These are phyloP conservation scores for Sebastes nivosus DNA, from an alignment of 2,797 vertebrate species.

Conservation along the genomic window DNA sequence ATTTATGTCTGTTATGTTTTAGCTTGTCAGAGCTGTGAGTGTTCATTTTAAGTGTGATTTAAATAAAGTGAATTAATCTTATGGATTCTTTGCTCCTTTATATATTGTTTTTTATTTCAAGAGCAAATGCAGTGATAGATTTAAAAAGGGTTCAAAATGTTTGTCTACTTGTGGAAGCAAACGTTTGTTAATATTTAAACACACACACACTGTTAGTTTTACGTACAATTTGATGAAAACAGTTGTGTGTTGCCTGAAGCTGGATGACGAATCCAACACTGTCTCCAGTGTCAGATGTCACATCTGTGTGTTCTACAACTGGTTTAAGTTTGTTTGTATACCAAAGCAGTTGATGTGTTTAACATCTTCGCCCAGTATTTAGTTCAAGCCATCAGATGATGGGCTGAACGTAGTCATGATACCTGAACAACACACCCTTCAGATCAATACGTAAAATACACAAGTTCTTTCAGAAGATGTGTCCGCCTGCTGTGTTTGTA, in stretches of 20 bases:
- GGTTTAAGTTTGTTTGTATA: neutral
- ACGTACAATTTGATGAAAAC: neutral
- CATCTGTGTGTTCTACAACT: neutral
- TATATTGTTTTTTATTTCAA: neutral
- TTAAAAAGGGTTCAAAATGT: neutral
- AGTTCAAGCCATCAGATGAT: neutral
- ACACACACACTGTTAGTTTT: neutral
- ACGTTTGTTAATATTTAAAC: neutral
- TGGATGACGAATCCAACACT: neutral
- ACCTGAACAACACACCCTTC: neutral
- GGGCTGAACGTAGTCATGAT: neutral
- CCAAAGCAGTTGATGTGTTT: neutral
- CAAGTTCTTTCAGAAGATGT: neutral
- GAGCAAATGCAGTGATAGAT: neutral
- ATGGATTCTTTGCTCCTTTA: neutral
- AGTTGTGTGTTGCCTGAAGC: neutral
- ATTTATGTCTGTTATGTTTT: conserved; percentile 38
- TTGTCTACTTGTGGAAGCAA: neutral
- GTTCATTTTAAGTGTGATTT: conserved; percentile 8
- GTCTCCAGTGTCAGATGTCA: neutral
- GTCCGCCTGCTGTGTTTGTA: neutral
- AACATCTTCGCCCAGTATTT: neutral
- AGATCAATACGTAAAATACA: neutral
- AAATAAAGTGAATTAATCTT: neutral
- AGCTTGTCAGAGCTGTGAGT: neutral